Base-by-base conservation (phyloP, 2,113 vertebrate species). In the Cyprinodon tularosa region DNA sequence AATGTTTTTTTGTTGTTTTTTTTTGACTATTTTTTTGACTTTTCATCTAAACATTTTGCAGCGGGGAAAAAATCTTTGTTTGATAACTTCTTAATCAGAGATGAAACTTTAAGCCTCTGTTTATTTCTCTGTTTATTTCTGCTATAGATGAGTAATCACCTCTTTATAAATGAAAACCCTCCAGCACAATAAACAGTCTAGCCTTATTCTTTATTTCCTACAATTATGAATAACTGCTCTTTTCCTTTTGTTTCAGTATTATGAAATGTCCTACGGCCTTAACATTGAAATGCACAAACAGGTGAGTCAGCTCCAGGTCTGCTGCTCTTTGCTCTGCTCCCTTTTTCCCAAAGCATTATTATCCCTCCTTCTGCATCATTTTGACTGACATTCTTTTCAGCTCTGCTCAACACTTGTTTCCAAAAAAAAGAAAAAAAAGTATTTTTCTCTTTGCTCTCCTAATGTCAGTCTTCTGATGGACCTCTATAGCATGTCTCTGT, bases 281-380 rank as follows among this genome's bases (percentile, higher is more conserved):
- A 99, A 99, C 94, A 99, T 99, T 92, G 97, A 99, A 94, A 99
- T 99, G 97, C 97, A 99, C 92, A 98, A 99, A 92, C 97, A 99
- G 97, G 97, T 98, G 94, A 94, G 96, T 90, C 17, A 62, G 12
- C 37, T 65, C 85, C 2, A 5, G 7, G 13, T 1, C 3, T 57
- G 0, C 38, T 53, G 9, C 42, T 8, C 38, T 73, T 48, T 67
- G 59, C 44, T 65, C 81, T 67, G 45, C 68, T 9, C 3, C 13
- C 68, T 80, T 77, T 42, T 3, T 57, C 17, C 50, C n/a, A 57
- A 53, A 57, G 17, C 6, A 3, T 82, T 72, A 42, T 65, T 36
- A 62, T 29, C 15, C 12, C 45, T 71, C 68, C 29, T 66, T 50
- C 22, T 70, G 9, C 38, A 68, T 77, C 20, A n/a, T 29, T 79